These are phyloP conservation scores for Acromyrmex charruanus DNA, from an alignment of 1,140 invertebrate species.

Conservation along the genomic window DNA sequence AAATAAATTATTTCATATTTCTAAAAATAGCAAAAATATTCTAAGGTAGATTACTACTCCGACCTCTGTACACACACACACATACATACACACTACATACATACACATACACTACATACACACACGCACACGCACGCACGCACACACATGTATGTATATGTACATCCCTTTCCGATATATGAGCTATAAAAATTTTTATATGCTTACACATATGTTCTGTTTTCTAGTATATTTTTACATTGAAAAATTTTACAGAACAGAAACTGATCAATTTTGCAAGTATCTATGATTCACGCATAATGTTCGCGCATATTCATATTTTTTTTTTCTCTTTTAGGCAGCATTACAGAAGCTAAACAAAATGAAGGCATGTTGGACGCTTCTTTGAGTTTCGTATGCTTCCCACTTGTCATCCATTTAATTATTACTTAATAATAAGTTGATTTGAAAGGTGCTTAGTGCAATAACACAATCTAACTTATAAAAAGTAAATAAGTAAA, in stretches of 20 bases:
- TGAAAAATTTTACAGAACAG: not conserved
- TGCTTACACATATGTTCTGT: not conserved
- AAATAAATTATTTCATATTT: too few species aligned
- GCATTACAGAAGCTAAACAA: slow-evolving; percentile 88
- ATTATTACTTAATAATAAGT: slow-evolving; percentile 65
- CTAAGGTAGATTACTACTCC: too few species aligned
- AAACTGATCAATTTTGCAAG: slow-evolving; percentile 37
- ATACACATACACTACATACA: too few species aligned
- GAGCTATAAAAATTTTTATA: slow-evolving; percentile 23
- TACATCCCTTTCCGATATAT: not conserved
- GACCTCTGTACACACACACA: too few species aligned
- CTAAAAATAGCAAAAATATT: too few species aligned
- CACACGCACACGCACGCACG: too few species aligned
- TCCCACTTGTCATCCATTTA: slow-evolving; percentile 52
- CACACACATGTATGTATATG: too few species aligned
- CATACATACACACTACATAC: too few species aligned
- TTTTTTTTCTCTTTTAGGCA: slow-evolving; percentile 86
- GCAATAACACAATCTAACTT: not conserved
- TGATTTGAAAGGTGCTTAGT: slow-evolving; percentile 4
- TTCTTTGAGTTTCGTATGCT: slow-evolving; percentile 79
- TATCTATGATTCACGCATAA: slow-evolving; percentile 9
- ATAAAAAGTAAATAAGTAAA: not conserved
- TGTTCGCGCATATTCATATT: slow-evolving; percentile 69
- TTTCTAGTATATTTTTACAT: not conserved
- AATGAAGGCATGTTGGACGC: slow-evolving; percentile 88